Base-by-base conservation (phyloP, 1,140 invertebrate genomes). In the Bathynomus jamesi region DNA sequence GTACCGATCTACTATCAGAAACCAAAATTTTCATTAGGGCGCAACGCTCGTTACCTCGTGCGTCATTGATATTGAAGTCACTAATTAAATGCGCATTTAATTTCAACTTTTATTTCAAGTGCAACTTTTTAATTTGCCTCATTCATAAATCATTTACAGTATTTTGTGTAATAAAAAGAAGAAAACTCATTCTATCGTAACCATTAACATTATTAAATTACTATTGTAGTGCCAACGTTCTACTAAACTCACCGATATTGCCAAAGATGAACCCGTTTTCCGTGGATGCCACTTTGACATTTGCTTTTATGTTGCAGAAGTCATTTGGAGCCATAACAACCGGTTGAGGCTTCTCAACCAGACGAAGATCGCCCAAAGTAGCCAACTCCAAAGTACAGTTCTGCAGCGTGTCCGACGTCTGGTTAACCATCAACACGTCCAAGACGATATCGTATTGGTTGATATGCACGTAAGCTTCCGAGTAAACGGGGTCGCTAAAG, bases 221-320 rank as follows among this genome's bases (percentile, higher is more conserved):
- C n/a, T n/a, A n/a, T n/a, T n/a, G n/a, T n/a, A n/a, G n/a, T n/a
- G n/a, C n/a, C n/a, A n/a, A n/a, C n/a, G n/a, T n/a, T n/a, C n/a
- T n/a, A n/a, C n/a, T n/a, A n/a, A n/a, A n/a, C 73, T 72, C 29
- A 76, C 75, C 75, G 80, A 99, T 99, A 82, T 99, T 99, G 71
- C 98, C 97, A 86, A 99, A 99, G 73, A 99, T 99, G 73, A 99
- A 95, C 66, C 96, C 97, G 84, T 99, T 99, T 83, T 99, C 97
- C 8, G 96, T 99, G 0, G 95, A 99, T 0, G 96, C 93, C 4
- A 88, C 86, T 84, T 96, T 96, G 11, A 96, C 94, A 81, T 95
- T 96, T 0, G 96, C 96, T 82, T 98, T 97, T 74, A 99, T 98
- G 80, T 97, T 96, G 76, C 94, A 93, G 83, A 98, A 99, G 84